Conservation (phyloP, 2,797 vertebrate genomes). For the Simalia tracyae region DNA sequence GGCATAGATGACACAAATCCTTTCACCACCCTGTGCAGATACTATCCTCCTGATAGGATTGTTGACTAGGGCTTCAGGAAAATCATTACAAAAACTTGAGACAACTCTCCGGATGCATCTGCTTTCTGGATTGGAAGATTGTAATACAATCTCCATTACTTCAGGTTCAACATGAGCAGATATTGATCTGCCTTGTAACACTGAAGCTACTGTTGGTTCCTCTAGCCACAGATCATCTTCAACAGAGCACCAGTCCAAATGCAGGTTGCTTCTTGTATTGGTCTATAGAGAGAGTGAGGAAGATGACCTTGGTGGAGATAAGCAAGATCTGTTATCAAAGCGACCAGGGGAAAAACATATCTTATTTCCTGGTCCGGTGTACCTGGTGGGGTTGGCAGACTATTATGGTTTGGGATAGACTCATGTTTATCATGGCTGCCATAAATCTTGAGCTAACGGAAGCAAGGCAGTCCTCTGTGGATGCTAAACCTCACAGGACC, state of each 20-base stretch:
- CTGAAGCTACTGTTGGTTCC: background rate
- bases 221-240: background rate
- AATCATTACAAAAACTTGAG: background rate
- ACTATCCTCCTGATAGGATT: background rate
- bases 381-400: background rate
- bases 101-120: background rate
- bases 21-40: background rate
- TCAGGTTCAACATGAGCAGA: background rate
- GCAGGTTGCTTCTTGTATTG: background rate
- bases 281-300: background rate
- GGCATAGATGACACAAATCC: background rate
- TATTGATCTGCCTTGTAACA: background rate
- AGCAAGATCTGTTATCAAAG: background rate
- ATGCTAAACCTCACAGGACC: too few relatives aligned
- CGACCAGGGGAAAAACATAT: background rate
- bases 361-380: background rate
- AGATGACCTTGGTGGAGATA: background rate
- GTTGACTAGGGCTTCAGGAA: background rate
- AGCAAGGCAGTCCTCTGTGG: background rate
- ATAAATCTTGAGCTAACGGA: background rate
- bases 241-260: background rate
- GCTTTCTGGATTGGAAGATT: background rate
- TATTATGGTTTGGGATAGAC: background rate
- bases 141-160: background rate
- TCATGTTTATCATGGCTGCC: background rate